Base-by-base conservation (phyloP, 2,113 vertebrate genomes). In the Ailuropoda melanoleuca region DNA sequence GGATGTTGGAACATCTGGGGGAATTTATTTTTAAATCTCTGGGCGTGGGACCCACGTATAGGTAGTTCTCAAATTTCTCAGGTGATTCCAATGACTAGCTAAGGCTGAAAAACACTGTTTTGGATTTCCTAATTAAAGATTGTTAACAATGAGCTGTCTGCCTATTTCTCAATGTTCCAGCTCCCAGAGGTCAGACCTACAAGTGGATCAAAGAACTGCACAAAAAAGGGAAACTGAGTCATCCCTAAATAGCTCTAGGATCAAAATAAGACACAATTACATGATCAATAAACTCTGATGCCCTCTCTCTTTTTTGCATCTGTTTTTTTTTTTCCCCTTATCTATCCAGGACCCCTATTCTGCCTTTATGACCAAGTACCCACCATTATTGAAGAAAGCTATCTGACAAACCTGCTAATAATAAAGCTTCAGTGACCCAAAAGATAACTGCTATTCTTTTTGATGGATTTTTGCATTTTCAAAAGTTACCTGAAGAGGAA, bases 401-500 rank as follows among this genome's bases (percentile, higher is more conserved):
- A 64, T 62, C 14, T 56, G n/a, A 17, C 3, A 88, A 53, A 88
- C 31, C 18, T 46, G 48, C 29, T 81, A 62, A 72, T 64, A 80
- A 14, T 84, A 72, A 98, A 84, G 15, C 23, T 81, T 91, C 13
- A 82, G 6, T 46, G 17, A 37, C 39, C 24, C 43, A 12, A 85
- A 97, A 91, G 14, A 9, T 34, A 3, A 53, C 21, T 68, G 48
- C 19, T 97, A 11, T 77, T 83, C 9, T 74, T 39, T 75, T 81
- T 50, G 31, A 80, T 50, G 19, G 15, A 50, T 6, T 64, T 89
- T 86, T 91, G 23, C 10, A 96, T 84, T 88, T 96, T 89, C 31
- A n/a, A 84, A 97, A 74, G n/a, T 93, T 90, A 95, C 66, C 29
- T 37, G 31, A 90, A 93, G 21, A 94, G 70, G 29, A 74, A 66